Percentiles rank a stretch among this genome's conserved stretches.
These are phyloP conservation scores for Pteria penguin DNA, from an alignment of 2,888 invertebrate genomes.

Conservation along the genomic window DNA sequence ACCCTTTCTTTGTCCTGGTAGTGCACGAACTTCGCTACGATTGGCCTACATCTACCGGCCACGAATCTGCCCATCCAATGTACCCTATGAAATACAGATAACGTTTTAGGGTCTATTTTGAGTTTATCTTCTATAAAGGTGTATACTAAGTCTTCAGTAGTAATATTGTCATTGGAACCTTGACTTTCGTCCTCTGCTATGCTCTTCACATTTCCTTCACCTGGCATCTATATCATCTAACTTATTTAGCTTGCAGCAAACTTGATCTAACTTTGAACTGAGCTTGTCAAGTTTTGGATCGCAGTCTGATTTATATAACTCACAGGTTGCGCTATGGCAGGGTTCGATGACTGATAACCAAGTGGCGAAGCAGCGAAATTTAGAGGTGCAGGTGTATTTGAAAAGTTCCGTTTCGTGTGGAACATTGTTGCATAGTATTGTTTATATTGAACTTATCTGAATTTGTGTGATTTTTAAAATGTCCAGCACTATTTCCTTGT, in stretches of 20 bases:
- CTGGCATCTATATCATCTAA: no score
- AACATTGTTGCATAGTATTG: no score
- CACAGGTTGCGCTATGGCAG: background rate
- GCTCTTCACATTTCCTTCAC: background rate
- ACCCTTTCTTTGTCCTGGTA: slow-evolving; percentile 31
- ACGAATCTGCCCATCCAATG: slow-evolving; percentile 12
- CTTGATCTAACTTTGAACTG: background rate
- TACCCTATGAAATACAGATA: slow-evolving; percentile 22
- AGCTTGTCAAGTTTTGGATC: background rate
- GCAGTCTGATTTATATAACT: background rate
- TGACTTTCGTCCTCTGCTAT: slow-evolving; percentile 12
- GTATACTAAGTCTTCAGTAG: slow-evolving; percentile 8
- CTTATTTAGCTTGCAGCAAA: no score
- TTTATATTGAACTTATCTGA: background rate
- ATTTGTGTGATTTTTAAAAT: background rate
- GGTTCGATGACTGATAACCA: background rate
- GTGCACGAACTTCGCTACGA: slow-evolving; percentile 24
- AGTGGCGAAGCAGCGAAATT: background rate
- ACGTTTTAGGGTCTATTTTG: slow-evolving; percentile 1
- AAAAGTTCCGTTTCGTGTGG: no score
- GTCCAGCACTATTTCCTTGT: background rate
- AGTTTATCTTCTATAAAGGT: slow-evolving; percentile 25
- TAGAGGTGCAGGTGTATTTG: background rate
- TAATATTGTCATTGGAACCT: slow-evolving; percentile 14
- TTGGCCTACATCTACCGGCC: slow-evolving; percentile 16